A percentile compares a stretch with the other conserved stretches of the same genome.
These are phyloP conservation scores for Pristionchus fissidentatus DNA, from an alignment of 2,888 invertebrate genomes.

Conservation along the genomic window DNA sequence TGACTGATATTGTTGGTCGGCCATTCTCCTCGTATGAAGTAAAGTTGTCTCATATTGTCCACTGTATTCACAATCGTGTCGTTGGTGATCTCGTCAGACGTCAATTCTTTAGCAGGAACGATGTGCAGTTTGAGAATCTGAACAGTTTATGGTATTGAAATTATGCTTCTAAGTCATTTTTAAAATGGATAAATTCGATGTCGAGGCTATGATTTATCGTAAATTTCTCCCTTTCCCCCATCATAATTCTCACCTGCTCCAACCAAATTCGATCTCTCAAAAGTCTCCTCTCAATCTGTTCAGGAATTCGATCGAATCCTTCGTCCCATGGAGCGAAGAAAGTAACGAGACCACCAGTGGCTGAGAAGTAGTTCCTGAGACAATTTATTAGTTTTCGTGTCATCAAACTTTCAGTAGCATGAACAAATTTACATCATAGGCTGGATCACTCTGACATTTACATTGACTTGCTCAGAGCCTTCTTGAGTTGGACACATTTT, in stretches of 20 bases:
- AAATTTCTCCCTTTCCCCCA: background rate
- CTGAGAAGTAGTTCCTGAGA: slow-evolving; percentile 71
- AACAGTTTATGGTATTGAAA: background rate
- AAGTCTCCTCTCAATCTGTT: slow-evolving; percentile 74
- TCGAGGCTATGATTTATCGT: background rate
- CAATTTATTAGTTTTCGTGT: background rate
- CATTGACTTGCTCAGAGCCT: too few species aligned
- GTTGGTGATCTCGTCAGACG: slow-evolving; percentile 74
- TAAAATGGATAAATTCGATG: background rate
- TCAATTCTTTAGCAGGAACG: slow-evolving; percentile 75
- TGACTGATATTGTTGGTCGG: slow-evolving; percentile 76
- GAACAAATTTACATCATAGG: background rate
- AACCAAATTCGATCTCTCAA: slow-evolving; percentile 75
- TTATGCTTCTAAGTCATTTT: background rate
- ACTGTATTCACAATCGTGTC: slow-evolving; percentile 75
- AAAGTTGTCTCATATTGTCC: slow-evolving; percentile 74
- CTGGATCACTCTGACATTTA: background rate
- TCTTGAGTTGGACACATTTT: too few species aligned
- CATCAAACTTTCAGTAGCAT: background rate
- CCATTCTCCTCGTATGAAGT: slow-evolving; percentile 75
- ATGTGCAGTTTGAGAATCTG: slow-evolving; percentile 75
- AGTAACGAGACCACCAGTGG: slow-evolving; percentile 67
- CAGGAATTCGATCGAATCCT: slow-evolving; percentile 75
- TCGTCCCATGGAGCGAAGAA: slow-evolving; percentile 76
- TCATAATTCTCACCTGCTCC: slow-evolving; percentile 67